These are phyloP conservation scores for Hippolais icterina DNA, from an alignment of 2,113 vertebrate species.

Conservation along the genomic window DNA sequence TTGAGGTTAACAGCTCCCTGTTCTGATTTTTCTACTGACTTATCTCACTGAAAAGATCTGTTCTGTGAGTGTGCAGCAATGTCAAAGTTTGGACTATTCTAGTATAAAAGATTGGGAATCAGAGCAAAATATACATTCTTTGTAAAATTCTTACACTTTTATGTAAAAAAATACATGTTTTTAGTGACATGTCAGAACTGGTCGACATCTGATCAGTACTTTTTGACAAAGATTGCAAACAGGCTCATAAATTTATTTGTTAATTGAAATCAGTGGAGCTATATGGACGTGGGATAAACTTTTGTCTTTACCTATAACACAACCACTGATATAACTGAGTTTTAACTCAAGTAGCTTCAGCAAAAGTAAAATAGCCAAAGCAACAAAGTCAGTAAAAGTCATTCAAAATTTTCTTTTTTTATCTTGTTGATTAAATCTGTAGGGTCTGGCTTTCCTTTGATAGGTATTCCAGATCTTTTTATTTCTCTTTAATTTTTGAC, in stretches of 20 bases:
- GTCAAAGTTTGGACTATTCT: background rate
- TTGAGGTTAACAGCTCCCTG: background rate
- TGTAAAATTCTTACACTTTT: background rate
- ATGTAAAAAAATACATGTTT: background rate
- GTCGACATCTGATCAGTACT: background rate
- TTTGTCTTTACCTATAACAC: background rate
- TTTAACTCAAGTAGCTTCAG: background rate
- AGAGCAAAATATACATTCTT: background rate
- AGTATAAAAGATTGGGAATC: background rate
- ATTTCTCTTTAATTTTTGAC: background rate
- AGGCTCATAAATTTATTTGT: background rate
- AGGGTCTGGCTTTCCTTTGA: background rate
- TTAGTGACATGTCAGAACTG: background rate
- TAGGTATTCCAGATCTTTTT: background rate
- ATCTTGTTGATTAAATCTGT: background rate
- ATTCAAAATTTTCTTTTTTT: background rate
- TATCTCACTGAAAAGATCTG: background rate
- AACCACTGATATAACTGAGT: background rate
- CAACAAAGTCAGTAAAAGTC: background rate
- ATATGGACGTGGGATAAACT: background rate
- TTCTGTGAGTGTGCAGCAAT: background rate
- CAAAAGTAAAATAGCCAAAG: background rate
- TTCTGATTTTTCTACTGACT: background rate
- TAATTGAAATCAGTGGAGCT: background rate
- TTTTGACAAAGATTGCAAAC: background rate